Evolutionary conservation across 2,888 invertebrate species (phyloP).

Genomic region (Drosophila subsilvestris): DNA sequence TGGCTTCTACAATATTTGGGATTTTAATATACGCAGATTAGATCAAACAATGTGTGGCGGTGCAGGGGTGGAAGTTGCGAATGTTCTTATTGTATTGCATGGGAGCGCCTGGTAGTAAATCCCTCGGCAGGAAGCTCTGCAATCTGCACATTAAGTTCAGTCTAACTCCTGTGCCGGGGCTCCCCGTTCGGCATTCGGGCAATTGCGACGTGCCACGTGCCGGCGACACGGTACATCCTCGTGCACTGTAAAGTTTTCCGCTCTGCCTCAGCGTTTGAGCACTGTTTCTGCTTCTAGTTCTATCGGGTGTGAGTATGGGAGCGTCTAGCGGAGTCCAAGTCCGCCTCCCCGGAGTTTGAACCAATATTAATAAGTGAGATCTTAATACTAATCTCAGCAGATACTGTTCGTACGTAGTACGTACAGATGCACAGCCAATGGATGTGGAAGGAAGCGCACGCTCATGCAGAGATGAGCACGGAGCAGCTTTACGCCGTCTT

Average conservation of each 20-base stretch:
- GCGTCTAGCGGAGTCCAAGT: slow-evolving; percentile 3
- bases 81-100: slow-evolving; percentile 35
- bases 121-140: slow-evolving; percentile 56
- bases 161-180: slow-evolving; percentile 14
- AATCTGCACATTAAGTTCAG: slow-evolving; percentile 40
- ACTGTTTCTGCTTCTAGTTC: slow-evolving; percentile 16
- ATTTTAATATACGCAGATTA: slow-evolving; percentile 66
- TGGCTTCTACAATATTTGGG: slow-evolving; percentile 22
- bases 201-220: slow-evolving; percentile 50
- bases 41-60: slow-evolving; percentile 47
- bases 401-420: background rate
- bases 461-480: slow-evolving; percentile 16
- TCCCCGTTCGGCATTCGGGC: slow-evolving; percentile 15
- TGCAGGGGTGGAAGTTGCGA: slow-evolving; percentile 18
- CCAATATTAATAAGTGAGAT: slow-evolving; percentile 48
- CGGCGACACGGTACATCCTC: slow-evolving; percentile 42
- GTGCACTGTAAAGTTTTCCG: slow-evolving; percentile 51
- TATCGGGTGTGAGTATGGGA: slow-evolving; percentile 1
- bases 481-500: background rate
- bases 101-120: slow-evolving; percentile 54
- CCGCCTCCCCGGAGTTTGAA: slow-evolving; percentile 34
- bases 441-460: slow-evolving; percentile 20
- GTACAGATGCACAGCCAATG: slow-evolving; percentile 10
- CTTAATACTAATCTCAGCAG: slow-evolving; percentile 18
- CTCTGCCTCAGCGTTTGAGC: slow-evolving; percentile 17